phyloP scores from a whole-genome alignment of 2,113 vertebrate genomes.

The Paramormyrops kingsleyae region DNA sequence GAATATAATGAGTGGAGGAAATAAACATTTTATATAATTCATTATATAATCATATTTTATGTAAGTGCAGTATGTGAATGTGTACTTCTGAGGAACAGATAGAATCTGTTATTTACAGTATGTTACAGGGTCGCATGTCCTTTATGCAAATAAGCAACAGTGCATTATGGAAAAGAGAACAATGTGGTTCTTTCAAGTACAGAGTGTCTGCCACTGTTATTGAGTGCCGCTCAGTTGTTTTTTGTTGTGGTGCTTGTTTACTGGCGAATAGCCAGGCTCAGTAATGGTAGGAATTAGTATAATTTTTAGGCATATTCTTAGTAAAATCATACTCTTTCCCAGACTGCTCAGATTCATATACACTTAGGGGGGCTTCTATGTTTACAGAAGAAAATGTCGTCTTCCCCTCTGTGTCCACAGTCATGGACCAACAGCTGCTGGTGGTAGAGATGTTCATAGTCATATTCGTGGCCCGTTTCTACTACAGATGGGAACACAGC shows the following conservation, averaged over 20 bases:
- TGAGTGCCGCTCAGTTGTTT: background rate
- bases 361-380: background rate
- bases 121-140: background rate
- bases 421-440: constrained; percentile 19
- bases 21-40: background rate
- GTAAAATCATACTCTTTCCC: background rate
- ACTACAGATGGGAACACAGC: constrained; percentile 4
- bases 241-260: background rate
- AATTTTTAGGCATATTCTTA: background rate
- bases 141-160: background rate
- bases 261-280: background rate
- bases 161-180: background rate
- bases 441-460: constrained; percentile 21
- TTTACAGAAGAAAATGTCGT: background rate
- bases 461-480: constrained; percentile 4
- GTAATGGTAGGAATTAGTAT: background rate
- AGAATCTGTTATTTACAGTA: background rate
- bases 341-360: background rate
- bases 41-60: background rate
- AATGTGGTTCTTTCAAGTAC: background rate
- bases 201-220: background rate
- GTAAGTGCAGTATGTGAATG: background rate
- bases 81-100: background rate
- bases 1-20: background rate
- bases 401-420: background rate